These are phyloP conservation scores for Alethe diademata DNA, from an alignment of 2,113 vertebrate genomes.

Conservation along the genomic window DNA sequence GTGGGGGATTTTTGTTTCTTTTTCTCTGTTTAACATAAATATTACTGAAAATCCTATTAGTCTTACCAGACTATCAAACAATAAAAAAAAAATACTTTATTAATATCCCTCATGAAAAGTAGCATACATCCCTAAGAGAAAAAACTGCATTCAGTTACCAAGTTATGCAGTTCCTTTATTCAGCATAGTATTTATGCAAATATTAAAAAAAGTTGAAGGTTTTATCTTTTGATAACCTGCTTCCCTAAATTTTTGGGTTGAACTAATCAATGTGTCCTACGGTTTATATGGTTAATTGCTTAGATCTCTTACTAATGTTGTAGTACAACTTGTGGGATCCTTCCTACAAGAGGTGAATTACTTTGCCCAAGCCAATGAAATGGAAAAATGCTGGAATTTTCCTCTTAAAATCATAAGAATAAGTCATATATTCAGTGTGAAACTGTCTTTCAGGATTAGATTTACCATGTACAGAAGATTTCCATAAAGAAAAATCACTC, in stretches of 20 bases:
- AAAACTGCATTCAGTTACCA: neutral
- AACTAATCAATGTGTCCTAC: neutral
- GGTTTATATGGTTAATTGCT: neutral
- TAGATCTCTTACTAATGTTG: neutral
- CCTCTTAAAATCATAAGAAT: neutral
- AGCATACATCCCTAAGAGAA: fast-evolving
- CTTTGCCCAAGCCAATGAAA: neutral
- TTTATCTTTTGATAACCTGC: neutral
- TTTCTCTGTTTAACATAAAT: neutral
- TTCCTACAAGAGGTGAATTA: neutral
- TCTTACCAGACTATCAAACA: neutral
- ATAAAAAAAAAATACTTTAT: neutral
- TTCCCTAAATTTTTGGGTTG: neutral
- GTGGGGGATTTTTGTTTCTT: neutral
- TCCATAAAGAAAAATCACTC: neutral
- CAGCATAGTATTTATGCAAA: neutral
- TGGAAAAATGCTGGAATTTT: neutral
- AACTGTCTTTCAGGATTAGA: neutral
- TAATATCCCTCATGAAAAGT: neutral
- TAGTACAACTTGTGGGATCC: neutral
- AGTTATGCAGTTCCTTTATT: neutral
- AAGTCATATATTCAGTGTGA: neutral
- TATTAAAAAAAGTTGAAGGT: neutral
- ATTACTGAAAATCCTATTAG: neutral
- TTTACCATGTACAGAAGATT: neutral